These are phyloP conservation scores for Microtus pennsylvanicus DNA, from an alignment of 2,113 vertebrate genomes.

Conservation along the genomic window DNA sequence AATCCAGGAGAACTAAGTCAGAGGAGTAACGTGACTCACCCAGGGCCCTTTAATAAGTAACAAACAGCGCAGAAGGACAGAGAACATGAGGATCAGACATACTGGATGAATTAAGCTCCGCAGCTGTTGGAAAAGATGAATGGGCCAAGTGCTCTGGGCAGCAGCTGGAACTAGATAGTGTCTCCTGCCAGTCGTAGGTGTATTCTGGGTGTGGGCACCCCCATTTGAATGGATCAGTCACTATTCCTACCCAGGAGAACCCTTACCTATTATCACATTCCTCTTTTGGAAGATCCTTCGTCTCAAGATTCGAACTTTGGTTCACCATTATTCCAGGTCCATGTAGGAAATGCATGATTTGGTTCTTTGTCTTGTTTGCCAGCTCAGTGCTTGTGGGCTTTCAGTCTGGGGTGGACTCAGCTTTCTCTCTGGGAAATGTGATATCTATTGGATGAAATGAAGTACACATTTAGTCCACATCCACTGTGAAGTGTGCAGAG, in stretches of 20 bases:
- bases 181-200: background rate
- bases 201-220: background rate
- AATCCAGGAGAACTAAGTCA: constrained; percentile 34
- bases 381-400: background rate
- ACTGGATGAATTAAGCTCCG: constrained; percentile 50
- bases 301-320: background rate
- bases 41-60: constrained; percentile 24
- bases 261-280: background rate
- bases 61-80: background rate
- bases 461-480: background rate
- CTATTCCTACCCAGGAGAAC: background rate
- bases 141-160: background rate
- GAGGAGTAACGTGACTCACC: constrained; percentile 62
- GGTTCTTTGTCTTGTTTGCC: constrained; percentile 14
- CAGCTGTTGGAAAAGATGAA: constrained; percentile 54
- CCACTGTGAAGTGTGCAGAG: background rate
- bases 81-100: background rate
- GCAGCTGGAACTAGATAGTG: background rate
- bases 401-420: background rate
- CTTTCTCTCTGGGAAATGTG: background rate
- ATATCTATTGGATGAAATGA: background rate
- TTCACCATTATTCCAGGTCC: background rate
- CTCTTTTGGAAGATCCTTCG: background rate
- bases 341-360: background rate
- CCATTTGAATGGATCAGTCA: background rate